Evolutionary conservation across 2,113 vertebrate species (phyloP), one percentile per base, ranked within the genome.

Genomic region (Todiramphus saurophagus): DNA sequence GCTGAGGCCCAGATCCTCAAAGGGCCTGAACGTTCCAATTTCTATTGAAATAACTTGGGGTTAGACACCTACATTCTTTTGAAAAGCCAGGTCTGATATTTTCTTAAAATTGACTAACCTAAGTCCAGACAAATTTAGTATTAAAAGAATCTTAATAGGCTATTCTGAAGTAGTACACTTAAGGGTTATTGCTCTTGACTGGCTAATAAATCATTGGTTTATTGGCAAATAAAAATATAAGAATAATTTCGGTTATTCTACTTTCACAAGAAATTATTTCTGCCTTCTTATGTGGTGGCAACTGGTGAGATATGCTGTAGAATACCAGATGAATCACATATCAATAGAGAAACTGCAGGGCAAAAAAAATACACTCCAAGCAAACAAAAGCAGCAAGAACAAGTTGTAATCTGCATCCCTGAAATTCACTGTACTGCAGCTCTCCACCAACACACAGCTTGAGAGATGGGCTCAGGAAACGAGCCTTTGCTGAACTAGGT

Each of bases 161-260:
- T 46, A 79, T 90, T 94, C 87, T 93, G 89, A 19, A 88, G 91
- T 6, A 60, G 14, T 58, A 56, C 84, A 55, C 86, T 94, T 77
- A 30, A 73, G 35, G 67, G 53, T 97, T 97, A 97, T 94, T 94
- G 93, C 95, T 74, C 92, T 95, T 92, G 94, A 72, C 90, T 90
- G 92, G 83, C 93, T 91, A 94, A 83, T 96, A 96, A 96, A 96
- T 94, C 74, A 74, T 89, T 97, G 43, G 15, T 96, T 97, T 96
- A 96, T 95, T 97, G 51, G 86, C 87, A 89, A 94, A 88, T 97
- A 96, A 97, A 97, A 77, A 83, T 96, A 97, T 96, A 70, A 94
- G 92, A 94, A 97, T 97, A 83, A 94, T 86, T 96, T 43, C 24
- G 11, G 83, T 94, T 94, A 91, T 95, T 94, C 87, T 95, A 23